Evolutionary conservation across 2,113 vertebrate genomes (phyloP).

Genomic region (Cnemophilus loriae): DNA sequence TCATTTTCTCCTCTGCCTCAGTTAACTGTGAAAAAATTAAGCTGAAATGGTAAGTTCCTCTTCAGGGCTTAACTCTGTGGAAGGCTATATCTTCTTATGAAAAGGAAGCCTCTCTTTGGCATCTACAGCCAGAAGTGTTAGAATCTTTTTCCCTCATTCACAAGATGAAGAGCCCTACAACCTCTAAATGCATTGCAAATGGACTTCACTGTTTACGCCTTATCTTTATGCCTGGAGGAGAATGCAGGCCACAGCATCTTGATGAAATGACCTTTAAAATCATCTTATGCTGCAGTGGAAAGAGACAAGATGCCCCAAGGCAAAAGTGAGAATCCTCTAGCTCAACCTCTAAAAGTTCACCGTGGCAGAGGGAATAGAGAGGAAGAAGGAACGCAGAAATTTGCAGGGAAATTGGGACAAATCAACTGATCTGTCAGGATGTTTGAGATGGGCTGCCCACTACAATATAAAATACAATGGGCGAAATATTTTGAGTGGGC

Average conservation of each 20-base stretch:
- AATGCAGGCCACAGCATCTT: neutral
- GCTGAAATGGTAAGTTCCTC: neutral
- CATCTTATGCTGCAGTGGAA: neutral
- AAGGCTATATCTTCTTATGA: neutral
- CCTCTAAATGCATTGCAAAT: neutral
- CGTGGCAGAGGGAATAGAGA: neutral
- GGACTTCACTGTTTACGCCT: neutral
- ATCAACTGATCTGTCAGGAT: neutral
- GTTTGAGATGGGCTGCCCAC: neutral
- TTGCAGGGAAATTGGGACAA: neutral
- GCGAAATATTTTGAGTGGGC: neutral
- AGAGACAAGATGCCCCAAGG: neutral
- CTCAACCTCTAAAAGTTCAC: neutral
- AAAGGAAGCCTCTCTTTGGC: neutral
- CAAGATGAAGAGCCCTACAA: neutral
- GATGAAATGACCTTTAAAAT: constrained; percentile 19
- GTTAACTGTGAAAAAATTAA: constrained; percentile 23
- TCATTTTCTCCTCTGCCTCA: neutral
- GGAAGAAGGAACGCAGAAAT: neutral
- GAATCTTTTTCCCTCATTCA: neutral
- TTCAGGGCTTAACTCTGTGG: neutral
- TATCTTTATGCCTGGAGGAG: neutral
- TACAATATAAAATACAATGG: accelerated
- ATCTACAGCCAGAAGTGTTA: neutral
- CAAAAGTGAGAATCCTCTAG: neutral